phyloP scores from a whole-genome alignment of 2,113 vertebrate species.

The Otis tarda region DNA sequence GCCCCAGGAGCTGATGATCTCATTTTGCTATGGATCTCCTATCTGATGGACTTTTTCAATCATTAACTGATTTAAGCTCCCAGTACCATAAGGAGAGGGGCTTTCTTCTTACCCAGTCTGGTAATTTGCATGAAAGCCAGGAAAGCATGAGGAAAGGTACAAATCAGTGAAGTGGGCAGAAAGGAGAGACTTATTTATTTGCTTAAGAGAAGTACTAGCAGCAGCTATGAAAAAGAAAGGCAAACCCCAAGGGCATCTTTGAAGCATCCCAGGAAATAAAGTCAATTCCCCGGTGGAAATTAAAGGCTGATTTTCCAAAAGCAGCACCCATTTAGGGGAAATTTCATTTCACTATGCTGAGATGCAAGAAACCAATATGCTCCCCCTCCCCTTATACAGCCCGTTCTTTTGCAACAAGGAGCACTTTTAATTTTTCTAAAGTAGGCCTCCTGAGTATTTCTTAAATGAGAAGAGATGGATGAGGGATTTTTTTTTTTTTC shows the following conservation, averaged over 20 bases:
- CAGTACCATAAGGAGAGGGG: neutral
- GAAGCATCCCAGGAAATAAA: neutral
- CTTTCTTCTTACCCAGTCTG: neutral
- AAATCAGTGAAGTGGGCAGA: neutral
- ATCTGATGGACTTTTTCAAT: neutral
- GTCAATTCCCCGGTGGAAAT: neutral
- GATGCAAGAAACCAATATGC: neutral
- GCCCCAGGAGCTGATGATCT: neutral
- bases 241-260: neutral
- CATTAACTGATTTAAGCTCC: neutral
- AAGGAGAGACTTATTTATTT: neutral
- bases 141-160: neutral
- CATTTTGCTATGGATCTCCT: neutral
- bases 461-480: slow-evolving; percentile 55
- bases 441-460: slow-evolving; percentile 51
- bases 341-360: neutral
- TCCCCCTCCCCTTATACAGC: neutral
- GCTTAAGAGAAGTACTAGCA: neutral
- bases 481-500: slow-evolving; percentile 33
- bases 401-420: slow-evolving; percentile 58
- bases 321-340: neutral
- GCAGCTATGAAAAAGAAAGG: neutral
- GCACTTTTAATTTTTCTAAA: slow-evolving; percentile 54
- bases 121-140: neutral
- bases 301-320: neutral